Percentiles rank a stretch among this genome's conserved stretches.
These are phyloP conservation scores for Callipepla squamata DNA, from an alignment of 2,113 vertebrate genomes.

Conservation along the genomic window DNA sequence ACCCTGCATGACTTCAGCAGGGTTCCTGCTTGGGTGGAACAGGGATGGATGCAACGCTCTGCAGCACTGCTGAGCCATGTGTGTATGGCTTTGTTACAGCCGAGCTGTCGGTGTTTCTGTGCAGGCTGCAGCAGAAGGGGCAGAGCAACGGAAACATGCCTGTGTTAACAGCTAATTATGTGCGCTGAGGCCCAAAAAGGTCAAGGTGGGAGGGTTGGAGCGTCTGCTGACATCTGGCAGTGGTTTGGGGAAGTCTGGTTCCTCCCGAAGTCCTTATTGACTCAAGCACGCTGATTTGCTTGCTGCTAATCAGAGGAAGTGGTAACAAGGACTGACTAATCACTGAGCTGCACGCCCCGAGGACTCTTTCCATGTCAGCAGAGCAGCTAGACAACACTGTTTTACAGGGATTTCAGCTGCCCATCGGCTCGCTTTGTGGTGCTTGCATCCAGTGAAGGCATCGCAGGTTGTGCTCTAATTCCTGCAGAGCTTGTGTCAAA, in stretches of 20 bases:
- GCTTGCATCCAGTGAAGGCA: background rate
- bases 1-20: background rate
- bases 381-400: conserved; percentile 25
- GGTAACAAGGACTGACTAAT: conserved; percentile 47
- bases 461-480: background rate
- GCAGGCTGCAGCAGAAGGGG: background rate
- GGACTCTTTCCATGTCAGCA: background rate
- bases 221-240: conserved; percentile 25
- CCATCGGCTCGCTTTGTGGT: background rate
- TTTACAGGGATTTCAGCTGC: background rate
- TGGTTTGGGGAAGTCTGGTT: conserved; percentile 8
- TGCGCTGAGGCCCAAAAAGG: background rate
- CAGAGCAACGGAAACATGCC: background rate
- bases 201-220: fast-evolving
- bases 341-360: background rate
- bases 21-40: background rate
- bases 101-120: background rate
- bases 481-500: background rate
- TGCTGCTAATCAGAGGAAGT: background rate
- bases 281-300: background rate
- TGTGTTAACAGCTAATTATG: background rate
- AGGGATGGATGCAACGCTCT: background rate
- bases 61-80: background rate
- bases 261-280: background rate
- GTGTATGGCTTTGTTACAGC: background rate